Conservation (phyloP, 2,888 invertebrate species). For the Orthosia gracilis region DNA sequence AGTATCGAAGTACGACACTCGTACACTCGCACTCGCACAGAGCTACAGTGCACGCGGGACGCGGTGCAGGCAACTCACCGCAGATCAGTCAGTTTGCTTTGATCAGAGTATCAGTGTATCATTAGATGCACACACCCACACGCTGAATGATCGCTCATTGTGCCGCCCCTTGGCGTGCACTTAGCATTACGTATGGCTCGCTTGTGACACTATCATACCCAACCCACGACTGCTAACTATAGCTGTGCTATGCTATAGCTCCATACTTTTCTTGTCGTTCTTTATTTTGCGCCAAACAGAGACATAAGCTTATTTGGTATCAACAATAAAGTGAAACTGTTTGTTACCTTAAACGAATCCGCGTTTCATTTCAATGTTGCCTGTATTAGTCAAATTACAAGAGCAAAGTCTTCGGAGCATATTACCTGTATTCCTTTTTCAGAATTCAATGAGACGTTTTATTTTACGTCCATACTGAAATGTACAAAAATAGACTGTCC, state of each 20-base stretch:
- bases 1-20: slow-evolving; percentile 19
- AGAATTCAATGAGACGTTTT: slow-evolving; percentile 55
- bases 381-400: slow-evolving; percentile 59
- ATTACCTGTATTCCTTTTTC: slow-evolving; percentile 48
- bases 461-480: slow-evolving; percentile 52
- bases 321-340: slow-evolving; percentile 54
- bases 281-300: slow-evolving; percentile 60
- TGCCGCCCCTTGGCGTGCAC: slow-evolving; percentile 74
- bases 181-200: slow-evolving; percentile 63
- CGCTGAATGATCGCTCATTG: slow-evolving; percentile 75
- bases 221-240: slow-evolving; percentile 63
- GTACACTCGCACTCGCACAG: too few species aligned
- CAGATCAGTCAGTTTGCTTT: slow-evolving; percentile 75
- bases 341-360: slow-evolving; percentile 52
- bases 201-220: slow-evolving; percentile 66
- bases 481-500: slow-evolving; percentile 54
- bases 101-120: slow-evolving; percentile 75
- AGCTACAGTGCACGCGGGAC: neutral
- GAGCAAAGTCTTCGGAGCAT: slow-evolving; percentile 32
- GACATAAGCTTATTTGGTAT: slow-evolving; percentile 59
- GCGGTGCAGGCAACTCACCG: slow-evolving; percentile 65
- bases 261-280: slow-evolving; percentile 54
- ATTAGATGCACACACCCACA: slow-evolving; percentile 73
- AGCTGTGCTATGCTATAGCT: slow-evolving; percentile 41
- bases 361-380: slow-evolving; percentile 58